Evolutionary conservation across 2,888 invertebrate species (phyloP), one percentile per base, ranked within the genome.

Genomic region (Loripinus fragilis): DNA sequence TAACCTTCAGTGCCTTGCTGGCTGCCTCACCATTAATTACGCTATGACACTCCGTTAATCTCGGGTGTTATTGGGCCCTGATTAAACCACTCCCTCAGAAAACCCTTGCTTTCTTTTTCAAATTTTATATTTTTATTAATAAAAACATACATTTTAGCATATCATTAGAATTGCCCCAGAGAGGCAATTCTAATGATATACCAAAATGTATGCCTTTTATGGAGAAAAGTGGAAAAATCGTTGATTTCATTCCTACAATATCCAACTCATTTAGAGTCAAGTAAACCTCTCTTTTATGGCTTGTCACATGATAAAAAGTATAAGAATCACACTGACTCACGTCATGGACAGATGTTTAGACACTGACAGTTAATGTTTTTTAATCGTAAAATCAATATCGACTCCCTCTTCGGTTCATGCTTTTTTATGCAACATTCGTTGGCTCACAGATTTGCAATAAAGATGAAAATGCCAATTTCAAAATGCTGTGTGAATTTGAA

Each of bases 311-410:
- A 60, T 60, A 60, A 60, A 60, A 60, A n/a, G 17, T 60, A 55
- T 55, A n/a, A 33, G 60, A 20, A 17, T 60, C 33, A 17, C 30
- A 33, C 60, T 60, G 60, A 60, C 33, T 60, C 60, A 60, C 60
- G 30, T 60, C 60, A 33, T 33, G 60, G 60, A 60, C 60, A 60
- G 60, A 60, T 60, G 60, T 60, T 60, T 33, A 12, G 60, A n/a
- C 60, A 60, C 33, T 60, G 60, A 60, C 60, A 60, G 60, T 60
- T 60, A 60, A 60, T 60, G 60, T 60, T 60, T 60, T 60, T 33
- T 60, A 60, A 60, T 60, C 60, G 60, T 33, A 60, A 60, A 60
- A 60, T 60, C 60, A 60, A 60, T 60, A 60, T 17, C 3, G 3
- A 10, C 60, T 60, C 33, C 7, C 33, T 60, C 60, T n/a, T 33